Evolutionary conservation across 2,113 vertebrate genomes (phyloP).

Genomic region (Xiphophorus maculatus): DNA sequence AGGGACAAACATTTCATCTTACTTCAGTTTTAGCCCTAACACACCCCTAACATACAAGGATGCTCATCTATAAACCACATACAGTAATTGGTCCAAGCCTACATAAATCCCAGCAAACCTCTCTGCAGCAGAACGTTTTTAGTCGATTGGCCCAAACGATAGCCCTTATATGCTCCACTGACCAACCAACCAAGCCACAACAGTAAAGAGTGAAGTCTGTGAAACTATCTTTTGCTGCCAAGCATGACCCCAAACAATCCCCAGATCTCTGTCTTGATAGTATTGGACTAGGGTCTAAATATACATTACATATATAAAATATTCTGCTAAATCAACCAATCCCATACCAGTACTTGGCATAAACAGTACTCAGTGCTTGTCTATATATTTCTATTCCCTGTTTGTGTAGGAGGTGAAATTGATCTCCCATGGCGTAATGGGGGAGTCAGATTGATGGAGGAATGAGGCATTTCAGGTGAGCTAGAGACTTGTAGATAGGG

Average conservation of each 20-base stretch:
- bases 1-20: slow-evolving; percentile 12
- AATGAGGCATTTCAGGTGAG: slow-evolving; percentile 27
- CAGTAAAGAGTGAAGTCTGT: slow-evolving; percentile 5
- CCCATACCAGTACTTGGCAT: not conserved
- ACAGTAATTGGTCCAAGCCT: slow-evolving; percentile 11
- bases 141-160: slow-evolving; percentile 13
- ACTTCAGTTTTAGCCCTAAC: not conserved
- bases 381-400: slow-evolving; percentile 6
- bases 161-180: not conserved
- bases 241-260: not conserved
- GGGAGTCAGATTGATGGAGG: slow-evolving; percentile 21
- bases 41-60: slow-evolving; percentile 6
- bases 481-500: slow-evolving; percentile 16
- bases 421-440: slow-evolving; percentile 16
- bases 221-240: slow-evolving; percentile 7
- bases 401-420: slow-evolving; percentile 16
- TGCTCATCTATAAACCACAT: slow-evolving; percentile 11
- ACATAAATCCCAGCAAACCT: slow-evolving; percentile 7
- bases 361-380: not conserved
- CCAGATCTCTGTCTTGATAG: slow-evolving; percentile 1
- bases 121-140: slow-evolving; percentile 2
- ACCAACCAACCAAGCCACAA: slow-evolving; percentile 14
- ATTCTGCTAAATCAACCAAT: slow-evolving; percentile 1
- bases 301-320: slow-evolving; percentile 2
- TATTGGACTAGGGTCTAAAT: not conserved